Evolutionary conservation across 2,113 vertebrate species (phyloP).

Genomic region (Microcebus griseorufus): DNA sequence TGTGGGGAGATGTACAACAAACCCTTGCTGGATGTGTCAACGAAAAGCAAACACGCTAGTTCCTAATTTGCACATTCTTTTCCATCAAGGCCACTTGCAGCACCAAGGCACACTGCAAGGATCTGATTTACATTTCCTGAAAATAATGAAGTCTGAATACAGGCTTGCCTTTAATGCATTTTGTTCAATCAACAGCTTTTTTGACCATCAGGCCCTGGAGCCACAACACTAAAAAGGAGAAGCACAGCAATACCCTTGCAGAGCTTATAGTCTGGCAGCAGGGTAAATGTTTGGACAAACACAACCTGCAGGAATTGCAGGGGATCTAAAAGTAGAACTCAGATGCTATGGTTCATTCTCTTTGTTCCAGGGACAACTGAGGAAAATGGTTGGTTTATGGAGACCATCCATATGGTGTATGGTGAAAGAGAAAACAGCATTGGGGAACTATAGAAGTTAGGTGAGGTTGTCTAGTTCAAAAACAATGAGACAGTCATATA

Average conservation of each 20-base stretch:
- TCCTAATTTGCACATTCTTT: neutral
- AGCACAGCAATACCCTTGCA: neutral
- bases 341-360: neutral
- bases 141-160: neutral
- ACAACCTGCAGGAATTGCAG: neutral
- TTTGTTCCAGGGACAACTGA: neutral
- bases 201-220: neutral
- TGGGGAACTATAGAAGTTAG: neutral
- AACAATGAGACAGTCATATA: neutral
- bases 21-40: neutral
- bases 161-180: neutral
- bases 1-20: neutral
- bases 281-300: neutral
- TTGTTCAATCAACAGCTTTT: neutral
- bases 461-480: neutral
- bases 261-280: neutral
- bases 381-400: neutral
- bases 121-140: neutral
- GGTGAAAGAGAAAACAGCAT: neutral
- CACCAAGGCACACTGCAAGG: neutral
- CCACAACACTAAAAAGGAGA: neutral
- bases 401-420: neutral
- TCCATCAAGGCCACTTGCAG: neutral
- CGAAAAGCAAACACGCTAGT: neutral
- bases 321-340: neutral